Evolutionary conservation across 2,888 invertebrate genomes (phyloP).

Genomic region (Melanostoma scalare): DNA sequence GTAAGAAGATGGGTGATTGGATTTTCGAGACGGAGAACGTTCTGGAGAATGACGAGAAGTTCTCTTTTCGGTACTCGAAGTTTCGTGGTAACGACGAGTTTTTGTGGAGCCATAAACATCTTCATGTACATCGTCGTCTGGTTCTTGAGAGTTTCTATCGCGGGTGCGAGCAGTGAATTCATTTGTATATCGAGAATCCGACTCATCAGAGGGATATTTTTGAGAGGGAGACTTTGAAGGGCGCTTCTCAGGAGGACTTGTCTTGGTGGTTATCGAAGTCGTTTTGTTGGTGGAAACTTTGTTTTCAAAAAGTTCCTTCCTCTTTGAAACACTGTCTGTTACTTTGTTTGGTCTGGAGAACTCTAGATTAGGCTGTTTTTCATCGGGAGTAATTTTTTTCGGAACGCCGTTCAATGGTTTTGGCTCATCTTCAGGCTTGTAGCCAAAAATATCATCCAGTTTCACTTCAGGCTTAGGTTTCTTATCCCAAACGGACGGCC

Average conservation of each 20-base stretch:
- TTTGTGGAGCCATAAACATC: slow-evolving; percentile 55
- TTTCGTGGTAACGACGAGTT: slow-evolving; percentile 36
- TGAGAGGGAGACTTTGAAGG: slow-evolving; percentile 9
- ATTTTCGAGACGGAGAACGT: slow-evolving; percentile 54
- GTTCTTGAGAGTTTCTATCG: slow-evolving; percentile 21
- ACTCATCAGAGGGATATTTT: slow-evolving; percentile 29
- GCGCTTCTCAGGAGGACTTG: slow-evolving; percentile 21
- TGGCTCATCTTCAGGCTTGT: slow-evolving; percentile 70
- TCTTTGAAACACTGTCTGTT: slow-evolving; percentile 41
- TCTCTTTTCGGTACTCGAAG: slow-evolving; percentile 18
- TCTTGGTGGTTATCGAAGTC: slow-evolving; percentile 29
- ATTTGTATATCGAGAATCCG: slow-evolving; percentile 42
- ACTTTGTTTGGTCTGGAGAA: slow-evolving; percentile 73
- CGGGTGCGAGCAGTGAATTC: slow-evolving; percentile 30
- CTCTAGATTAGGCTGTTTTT: slow-evolving; percentile 77
- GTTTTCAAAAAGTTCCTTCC: slow-evolving; percentile 59
- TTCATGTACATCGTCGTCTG: slow-evolving; percentile 45
- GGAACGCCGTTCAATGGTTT: slow-evolving; percentile 12
- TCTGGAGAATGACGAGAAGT: slow-evolving; percentile 44
- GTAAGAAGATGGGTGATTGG: slow-evolving; percentile 40
- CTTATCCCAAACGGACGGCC: slow-evolving; percentile 83
- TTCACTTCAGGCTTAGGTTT: slow-evolving; percentile 77
- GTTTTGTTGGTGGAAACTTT: slow-evolving; percentile 41
- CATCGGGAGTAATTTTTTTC: neutral
- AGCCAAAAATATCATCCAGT: slow-evolving; percentile 83